Evolutionary conservation across 2,113 vertebrate genomes (phyloP), one percentile per base, ranked within the genome.

Genomic region (Gavia stellata): DNA sequence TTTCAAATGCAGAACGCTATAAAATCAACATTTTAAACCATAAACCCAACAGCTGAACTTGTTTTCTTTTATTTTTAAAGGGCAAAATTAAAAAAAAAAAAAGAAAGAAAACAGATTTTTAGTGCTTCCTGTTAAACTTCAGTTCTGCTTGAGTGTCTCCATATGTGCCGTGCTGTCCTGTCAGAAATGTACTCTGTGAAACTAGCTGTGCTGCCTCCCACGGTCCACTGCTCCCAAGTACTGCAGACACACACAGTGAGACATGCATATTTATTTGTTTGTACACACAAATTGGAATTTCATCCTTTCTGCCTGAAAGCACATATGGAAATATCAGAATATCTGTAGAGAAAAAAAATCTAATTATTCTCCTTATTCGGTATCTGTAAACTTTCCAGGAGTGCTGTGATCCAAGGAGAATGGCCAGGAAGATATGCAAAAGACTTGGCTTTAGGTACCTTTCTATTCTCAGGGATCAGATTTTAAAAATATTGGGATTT

Each of bases 311-410:
- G 36, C 12, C 59, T 67, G 42, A 88, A 86, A 94, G 59, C 62
- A 58, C 0, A 0, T 1, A 13, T 8, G 44, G 52, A 68, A 92
- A 42, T 59, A 75, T 0, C 25, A 36, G 58, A 72, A 13, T 55
- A 34, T 42, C 38, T 65, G 38, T 8, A 44, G 25, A 2, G 28
- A 25, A 55, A 67, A 40, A 45, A 42, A 2, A 44, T 15, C 31
- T 12, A 17, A 28, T 53, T 71, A 7, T 68, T 84, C 50, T 65
- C 44, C 33, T 81, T 59, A 21, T 21, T 75, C 29, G 47, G n/a
- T 38, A 1, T 7, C 38, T 77, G 23, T 25, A 50, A 81, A 19
- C 19, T 40, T 63, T 21, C 49, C 38, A 8, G 58, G n/a, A 59
- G 12, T 14, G n/a, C 44, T 44, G 16, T 36, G 25, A 9, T 28